Conservation (phyloP, 2,113 vertebrate genomes). For the Oryzias curvinotus region DNA sequence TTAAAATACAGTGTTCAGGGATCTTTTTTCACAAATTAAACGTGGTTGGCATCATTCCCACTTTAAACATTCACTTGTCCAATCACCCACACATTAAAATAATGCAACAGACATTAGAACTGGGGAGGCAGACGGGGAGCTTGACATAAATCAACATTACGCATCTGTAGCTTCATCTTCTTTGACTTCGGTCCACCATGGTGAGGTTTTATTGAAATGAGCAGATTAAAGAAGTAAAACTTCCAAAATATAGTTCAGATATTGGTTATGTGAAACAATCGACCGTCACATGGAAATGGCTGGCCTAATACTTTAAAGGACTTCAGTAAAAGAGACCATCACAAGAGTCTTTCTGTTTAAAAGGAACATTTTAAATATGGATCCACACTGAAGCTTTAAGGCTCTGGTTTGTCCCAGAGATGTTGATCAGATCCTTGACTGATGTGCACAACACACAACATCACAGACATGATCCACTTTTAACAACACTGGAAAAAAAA, state of each 20-base stretch:
- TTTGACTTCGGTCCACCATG: no score
- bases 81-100: constrained; percentile 22
- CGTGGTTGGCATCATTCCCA: constrained; percentile 58
- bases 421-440: background rate
- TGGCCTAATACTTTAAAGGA: background rate
- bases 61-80: constrained; percentile 27
- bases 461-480: constrained; percentile 14
- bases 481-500: constrained; percentile 34
- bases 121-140: background rate
- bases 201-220: background rate
- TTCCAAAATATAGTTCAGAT: constrained; percentile 43
- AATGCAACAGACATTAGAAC: constrained; percentile 17
- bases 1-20: constrained; percentile 63
- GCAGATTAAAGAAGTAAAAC: constrained; percentile 50
- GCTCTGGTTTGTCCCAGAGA: background rate
- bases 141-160: constrained; percentile 24
- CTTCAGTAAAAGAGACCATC: background rate
- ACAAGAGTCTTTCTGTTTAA: no score
- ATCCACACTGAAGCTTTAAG: background rate
- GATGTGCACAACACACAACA: constrained; percentile 27
- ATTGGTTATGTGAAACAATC: constrained; percentile 53
- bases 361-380: no score
- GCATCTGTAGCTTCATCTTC: background rate
- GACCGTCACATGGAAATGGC: constrained; percentile 2
- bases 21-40: constrained; percentile 54